A percentile compares a stretch with the other conserved stretches of the same genome.
Evolutionary conservation across 2,113 vertebrate genomes (phyloP).

Genomic region (Galbula dea): DNA sequence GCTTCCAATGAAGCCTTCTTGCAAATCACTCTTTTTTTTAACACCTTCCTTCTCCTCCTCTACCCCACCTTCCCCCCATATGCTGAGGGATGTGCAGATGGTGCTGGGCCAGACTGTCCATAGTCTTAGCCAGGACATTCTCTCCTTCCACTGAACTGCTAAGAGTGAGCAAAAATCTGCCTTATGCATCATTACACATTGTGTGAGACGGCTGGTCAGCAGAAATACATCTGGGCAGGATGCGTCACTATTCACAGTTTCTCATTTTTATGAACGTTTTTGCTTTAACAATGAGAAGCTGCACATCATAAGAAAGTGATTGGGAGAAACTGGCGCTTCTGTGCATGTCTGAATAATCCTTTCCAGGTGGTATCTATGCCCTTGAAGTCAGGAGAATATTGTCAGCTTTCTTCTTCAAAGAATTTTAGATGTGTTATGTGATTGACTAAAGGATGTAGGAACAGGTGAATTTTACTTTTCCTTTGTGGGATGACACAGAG

Average conservation of each 20-base stretch:
- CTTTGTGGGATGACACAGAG: background rate
- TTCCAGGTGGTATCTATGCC: background rate
- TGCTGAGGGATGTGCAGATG: background rate
- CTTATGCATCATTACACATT: background rate
- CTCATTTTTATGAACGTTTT: background rate
- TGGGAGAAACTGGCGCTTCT: background rate
- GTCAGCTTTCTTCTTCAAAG: background rate
- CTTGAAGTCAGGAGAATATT: background rate
- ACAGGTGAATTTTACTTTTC: background rate
- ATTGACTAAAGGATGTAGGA: background rate
- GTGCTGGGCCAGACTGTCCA: background rate
- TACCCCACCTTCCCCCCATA: no score
- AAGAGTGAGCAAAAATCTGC: background rate
- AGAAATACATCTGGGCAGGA: background rate
- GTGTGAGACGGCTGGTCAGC: background rate
- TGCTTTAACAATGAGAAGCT: background rate
- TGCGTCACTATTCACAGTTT: background rate
- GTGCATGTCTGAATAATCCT: background rate
- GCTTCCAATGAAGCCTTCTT: background rate
- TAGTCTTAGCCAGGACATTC: background rate
- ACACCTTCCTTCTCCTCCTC: no score
- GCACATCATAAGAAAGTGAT: background rate
- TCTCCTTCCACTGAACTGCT: background rate
- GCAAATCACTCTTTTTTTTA: background rate
- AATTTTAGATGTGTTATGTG: background rate